Percentiles rank a stretch among this genome's conserved stretches.
Evolutionary conservation across 2,797 vertebrate genomes (phyloP).

Genomic region (Acanthornis magna): DNA sequence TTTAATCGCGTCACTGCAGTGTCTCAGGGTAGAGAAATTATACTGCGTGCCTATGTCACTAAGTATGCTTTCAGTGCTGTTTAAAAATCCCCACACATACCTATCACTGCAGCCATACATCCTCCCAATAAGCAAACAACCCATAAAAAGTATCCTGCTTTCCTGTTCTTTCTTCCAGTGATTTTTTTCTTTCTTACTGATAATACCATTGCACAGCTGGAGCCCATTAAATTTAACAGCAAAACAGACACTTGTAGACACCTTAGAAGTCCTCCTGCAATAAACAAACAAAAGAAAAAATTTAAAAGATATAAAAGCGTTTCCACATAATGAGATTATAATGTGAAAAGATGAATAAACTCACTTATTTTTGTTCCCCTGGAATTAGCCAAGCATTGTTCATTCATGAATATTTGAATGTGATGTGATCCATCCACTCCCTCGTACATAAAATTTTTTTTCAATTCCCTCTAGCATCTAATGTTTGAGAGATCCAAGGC

Average conservation of each 20-base stretch:
- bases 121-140: neutral
- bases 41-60: neutral
- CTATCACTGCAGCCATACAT: neutral
- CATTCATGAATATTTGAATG: slow-evolving; percentile 18
- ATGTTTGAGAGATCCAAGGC: neutral
- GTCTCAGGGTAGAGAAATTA: neutral
- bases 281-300: neutral
- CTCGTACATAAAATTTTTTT: neutral
- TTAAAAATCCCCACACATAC: neutral
- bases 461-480: neutral
- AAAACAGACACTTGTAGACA: neutral
- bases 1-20: accelerated
- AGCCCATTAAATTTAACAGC: slow-evolving; percentile 41
- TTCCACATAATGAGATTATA: slow-evolving; percentile 30
- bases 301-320: slow-evolving; percentile 5
- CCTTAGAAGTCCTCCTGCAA: slow-evolving; percentile 1
- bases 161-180: neutral
- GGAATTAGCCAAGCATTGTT: neutral
- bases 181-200: neutral
- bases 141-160: neutral
- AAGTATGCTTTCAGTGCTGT: neutral
- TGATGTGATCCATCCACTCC: neutral
- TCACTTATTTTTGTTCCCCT: slow-evolving; percentile 4
- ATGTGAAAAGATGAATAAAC: slow-evolving; percentile 26
- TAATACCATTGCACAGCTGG: slow-evolving; percentile 36